Conservation (phyloP, 2,888 invertebrate species). For the Stenurella melanura region DNA sequence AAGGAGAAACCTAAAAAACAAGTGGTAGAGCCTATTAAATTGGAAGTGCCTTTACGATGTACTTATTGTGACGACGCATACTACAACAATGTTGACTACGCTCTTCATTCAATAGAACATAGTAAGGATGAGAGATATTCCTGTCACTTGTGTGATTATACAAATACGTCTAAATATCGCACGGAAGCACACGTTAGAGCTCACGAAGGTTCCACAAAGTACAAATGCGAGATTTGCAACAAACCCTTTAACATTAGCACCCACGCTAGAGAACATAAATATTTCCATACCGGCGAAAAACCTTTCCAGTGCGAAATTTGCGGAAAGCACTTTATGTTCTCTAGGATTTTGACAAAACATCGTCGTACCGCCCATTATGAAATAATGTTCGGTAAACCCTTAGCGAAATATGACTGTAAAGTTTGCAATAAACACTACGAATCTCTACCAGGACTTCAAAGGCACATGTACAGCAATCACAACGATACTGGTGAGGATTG, state of each 20-base stretch:
- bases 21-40: conserved; percentile 45
- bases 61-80: conserved; percentile 75
- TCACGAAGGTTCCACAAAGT: conserved; percentile 72
- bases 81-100: conserved; percentile 66
- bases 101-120: conserved; percentile 63
- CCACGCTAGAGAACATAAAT: conserved; percentile 63
- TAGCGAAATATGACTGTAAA: conserved; percentile 71
- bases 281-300: conserved; percentile 67
- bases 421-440: conserved; percentile 73
- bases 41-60: conserved; percentile 72
- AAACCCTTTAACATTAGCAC: conserved; percentile 64
- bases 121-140: conserved; percentile 58
- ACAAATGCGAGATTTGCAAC: conserved; percentile 64
- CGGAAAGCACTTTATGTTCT: conserved; percentile 73
- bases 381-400: conserved; percentile 63
- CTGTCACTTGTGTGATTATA: conserved; percentile 66
- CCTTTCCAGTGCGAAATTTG: conserved; percentile 75
- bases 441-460: conserved; percentile 65
- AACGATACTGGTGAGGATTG: conserved; percentile 51
- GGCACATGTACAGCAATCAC: conserved; percentile 68
- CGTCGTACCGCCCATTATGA: conserved; percentile 73
- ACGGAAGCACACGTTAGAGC: conserved; percentile 70
- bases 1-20: conserved; percentile 37
- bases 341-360: conserved; percentile 74
- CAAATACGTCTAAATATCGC: conserved; percentile 64